Conservation (phyloP, 2,113 vertebrate genomes). For the Dipodomys merriami region DNA sequence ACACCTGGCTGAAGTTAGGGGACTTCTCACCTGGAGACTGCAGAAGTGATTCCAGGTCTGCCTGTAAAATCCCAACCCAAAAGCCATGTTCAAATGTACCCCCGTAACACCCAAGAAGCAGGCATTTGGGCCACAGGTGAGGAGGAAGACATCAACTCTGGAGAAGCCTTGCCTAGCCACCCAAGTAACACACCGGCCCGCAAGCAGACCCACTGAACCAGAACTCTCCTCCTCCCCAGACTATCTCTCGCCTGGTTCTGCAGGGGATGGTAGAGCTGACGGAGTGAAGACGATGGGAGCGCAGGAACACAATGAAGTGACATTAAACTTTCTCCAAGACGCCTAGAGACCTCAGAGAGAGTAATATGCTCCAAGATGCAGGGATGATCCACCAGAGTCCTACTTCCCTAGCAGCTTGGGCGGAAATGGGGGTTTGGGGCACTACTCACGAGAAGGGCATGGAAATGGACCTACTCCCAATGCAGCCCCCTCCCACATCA, state of each 20-base stretch:
- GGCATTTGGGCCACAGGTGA: neutral
- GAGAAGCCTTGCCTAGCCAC: neutral
- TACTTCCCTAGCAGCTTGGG: neutral
- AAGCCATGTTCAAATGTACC: neutral
- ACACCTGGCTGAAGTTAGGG: conserved; percentile 78
- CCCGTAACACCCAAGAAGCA: neutral
- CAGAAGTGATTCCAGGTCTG: conserved; percentile 85
- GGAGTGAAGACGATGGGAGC: neutral
- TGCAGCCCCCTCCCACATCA: neutral
- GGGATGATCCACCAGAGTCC: neutral
- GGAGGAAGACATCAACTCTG: neutral
- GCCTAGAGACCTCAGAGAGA: neutral
- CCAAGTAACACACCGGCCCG: neutral
- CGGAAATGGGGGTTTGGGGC: neutral
- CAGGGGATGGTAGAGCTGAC: neutral
- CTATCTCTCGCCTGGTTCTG: accelerated
- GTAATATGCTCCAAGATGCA: neutral
- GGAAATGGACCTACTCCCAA: neutral
- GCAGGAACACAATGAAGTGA: neutral
- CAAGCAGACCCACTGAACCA: neutral
- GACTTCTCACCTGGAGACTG: conserved; percentile 71
- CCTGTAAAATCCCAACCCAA: conserved; percentile 81
- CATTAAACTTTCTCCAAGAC: neutral
- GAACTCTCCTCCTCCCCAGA: neutral
- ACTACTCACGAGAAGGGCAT: neutral